Base-by-base conservation (phyloP, 2,888 invertebrate genomes). In the Reticulitermes lucifugus region DNA sequence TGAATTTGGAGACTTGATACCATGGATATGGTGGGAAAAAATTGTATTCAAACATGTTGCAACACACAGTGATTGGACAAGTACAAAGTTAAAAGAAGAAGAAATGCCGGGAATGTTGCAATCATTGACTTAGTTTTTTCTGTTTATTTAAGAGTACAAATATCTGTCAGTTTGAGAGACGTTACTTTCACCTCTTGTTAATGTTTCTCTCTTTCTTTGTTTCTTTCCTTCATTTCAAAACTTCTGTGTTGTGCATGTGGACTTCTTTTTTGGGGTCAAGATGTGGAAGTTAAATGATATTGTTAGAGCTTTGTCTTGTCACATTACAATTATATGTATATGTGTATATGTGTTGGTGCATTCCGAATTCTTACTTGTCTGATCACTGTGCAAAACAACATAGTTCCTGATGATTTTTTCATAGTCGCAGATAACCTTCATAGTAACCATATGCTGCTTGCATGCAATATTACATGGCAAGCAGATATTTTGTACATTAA, bases 301-400 rank as follows among this genome's bases (percentile, higher is more conserved):
- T 43, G 21, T 29, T 77, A 46, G 46, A 43, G 29, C 77, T 46
- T 46, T 77, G 81, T 81, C 35, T 81, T 81, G 70, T 81, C 81
- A 70, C 65, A 81, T 70, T 77, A 41, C 46, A 70, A 41, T 70
- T 59, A 59, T 59, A 59, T 70, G 81, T 77, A 46, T 81, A 81
- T 60, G 65, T 60, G 81, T 60, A 43, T 81, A 51, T 46, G 10
- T 81, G 65, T 70, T 81, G 70, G 84, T 75, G 79, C 84, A 84
- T 84, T 84, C 84, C 77, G 77, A 59, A 29, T 43, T 84, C 25
- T 43, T 41, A 77, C 65, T 84, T 84, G 84, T 60, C 77, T 79
- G 84, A 84, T 77, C 84, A 84, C 84, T 75, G 77, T 79, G 25
- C 14, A 83, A n/a, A 70, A 77, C 77, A 43, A 46, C 77, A n/a